A percentile compares a stretch with the other conserved stretches of the same genome.
phyloP scores from a whole-genome alignment of 2,888 invertebrate genomes.

The Capitulum mitella region DNA sequence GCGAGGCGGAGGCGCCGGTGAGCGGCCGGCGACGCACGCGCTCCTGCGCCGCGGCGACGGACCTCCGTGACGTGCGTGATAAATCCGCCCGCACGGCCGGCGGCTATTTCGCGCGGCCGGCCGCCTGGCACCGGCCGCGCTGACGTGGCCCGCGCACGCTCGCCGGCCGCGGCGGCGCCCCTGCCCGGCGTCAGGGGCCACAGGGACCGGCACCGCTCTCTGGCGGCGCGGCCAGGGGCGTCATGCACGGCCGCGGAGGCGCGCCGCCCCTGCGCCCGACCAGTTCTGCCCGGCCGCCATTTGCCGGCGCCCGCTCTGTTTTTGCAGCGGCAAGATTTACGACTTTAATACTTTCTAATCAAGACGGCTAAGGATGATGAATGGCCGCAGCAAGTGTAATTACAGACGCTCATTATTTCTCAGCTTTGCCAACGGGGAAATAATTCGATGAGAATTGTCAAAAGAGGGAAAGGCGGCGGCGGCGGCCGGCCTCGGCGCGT shows the following conservation, averaged over 20 bases:
- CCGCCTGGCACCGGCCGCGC: neutral
- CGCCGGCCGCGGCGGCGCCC: neutral
- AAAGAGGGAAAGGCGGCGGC: constrained; percentile 7
- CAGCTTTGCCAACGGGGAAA: constrained; percentile 5
- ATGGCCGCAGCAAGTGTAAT: constrained; percentile 19
- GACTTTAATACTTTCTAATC: constrained; percentile 24
- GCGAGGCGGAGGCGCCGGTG: neutral
- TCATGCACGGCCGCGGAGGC: too few species aligned
- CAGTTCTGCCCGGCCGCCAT: neutral
- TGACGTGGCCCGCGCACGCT: neutral
- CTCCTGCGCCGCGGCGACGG: too few species aligned
- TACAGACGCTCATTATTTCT: constrained; percentile 21
- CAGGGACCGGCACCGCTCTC: too few species aligned
- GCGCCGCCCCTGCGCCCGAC: too few species aligned
- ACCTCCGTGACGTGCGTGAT: neutral
- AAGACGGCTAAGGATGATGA: constrained; percentile 21
- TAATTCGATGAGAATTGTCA: constrained; percentile 24
- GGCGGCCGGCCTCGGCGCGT: neutral
- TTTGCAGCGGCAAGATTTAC: constrained; percentile 16
- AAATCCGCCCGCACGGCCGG: neutral
- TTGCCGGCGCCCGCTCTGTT: constrained; percentile 18
- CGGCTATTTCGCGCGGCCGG: too few species aligned
- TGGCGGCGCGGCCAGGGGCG: too few species aligned
- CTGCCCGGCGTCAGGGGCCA: neutral
- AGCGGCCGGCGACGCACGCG: neutral